Evolutionary conservation across 2,113 vertebrate species (phyloP), one percentile per base, ranked within the genome.

Genomic region (Engystomops pustulosus): DNA sequence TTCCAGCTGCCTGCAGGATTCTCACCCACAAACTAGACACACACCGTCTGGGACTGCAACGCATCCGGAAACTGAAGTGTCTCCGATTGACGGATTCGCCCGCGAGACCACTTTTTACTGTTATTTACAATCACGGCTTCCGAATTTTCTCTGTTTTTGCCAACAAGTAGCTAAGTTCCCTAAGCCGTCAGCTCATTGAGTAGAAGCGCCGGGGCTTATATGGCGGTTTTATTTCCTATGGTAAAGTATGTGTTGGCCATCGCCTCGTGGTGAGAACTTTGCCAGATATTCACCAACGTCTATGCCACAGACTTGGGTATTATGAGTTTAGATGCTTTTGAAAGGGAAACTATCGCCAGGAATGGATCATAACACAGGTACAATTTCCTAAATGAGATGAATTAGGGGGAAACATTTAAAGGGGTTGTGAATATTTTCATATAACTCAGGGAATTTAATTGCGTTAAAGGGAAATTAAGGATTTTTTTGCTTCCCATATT

Each of bases 11-110:
- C 49, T 45, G 38, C 69, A 60, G 36, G 67, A 44, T 76, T 45
- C 70, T 76, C 71, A 83, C 71, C 81, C 70, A 65, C 70, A 62
- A 74, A 60, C 71, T 47, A 83, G 81, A 83, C 69, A 72, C 80
- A 81, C 68, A 83, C 69, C 55, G 55, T 65, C 55, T 76, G 71
- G 44, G 70, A 76, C 81, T 32, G 60, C 34, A 49, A 49, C 25
- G n/a, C n/a, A n/a, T 30, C 49, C 23, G 74, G 49, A 55, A 38
- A 15, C 51, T 58, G 74, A 55, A 49, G 15, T 41, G 30, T 17
- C 55, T 78, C 49, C n/a, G 53, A 53, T 76, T 51, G 45, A 49
- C 14, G 11, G 71, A 74, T 41, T 72, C 44, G 70, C 65, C 65
- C 47, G 20, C n/a, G 45, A 32, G 62, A 80, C 25, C 27, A 67